Evolutionary conservation across 92 coral and sea anemone species (phyloP).

Genomic region (Pocillopora grandis): DNA sequence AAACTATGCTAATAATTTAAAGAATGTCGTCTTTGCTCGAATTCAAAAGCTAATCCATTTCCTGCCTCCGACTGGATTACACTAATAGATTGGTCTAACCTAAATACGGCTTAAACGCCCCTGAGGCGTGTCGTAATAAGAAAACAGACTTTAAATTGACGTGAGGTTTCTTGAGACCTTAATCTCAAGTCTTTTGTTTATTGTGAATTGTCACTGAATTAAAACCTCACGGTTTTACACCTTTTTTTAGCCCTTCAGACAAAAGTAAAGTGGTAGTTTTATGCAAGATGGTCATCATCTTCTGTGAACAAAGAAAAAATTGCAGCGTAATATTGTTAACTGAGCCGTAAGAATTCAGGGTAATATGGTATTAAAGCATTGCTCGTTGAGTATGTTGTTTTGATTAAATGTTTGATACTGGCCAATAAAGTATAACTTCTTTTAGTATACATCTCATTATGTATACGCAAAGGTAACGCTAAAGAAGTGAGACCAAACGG

Average conservation of each 20-base stretch:
- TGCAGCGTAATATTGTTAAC: no score
- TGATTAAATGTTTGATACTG: no score
- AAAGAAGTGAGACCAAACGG: no score
- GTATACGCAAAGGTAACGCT: no score
- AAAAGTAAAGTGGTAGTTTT: no score
- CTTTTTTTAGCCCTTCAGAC: not conserved
- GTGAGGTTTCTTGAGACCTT: not conserved
- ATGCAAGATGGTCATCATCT: no score
- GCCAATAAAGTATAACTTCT: no score
- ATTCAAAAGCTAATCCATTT: conserved; percentile 32
- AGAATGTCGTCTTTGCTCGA: conserved; percentile 50
- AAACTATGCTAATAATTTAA: conserved; percentile 66
- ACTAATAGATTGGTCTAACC: not conserved
- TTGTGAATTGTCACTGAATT: not conserved
- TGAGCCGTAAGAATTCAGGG: no score
- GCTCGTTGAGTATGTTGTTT: no score
- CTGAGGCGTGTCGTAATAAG: not conserved
- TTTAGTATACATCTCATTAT: no score
- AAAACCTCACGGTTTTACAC: not conserved
- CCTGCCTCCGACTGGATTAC: conserved; percentile 34
- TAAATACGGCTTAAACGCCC: not conserved
- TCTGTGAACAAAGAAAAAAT: no score
- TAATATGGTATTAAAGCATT: no score
- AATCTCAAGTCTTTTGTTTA: conserved; percentile 12
- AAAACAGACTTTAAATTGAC: not conserved